A percentile compares a stretch with the other conserved stretches of the same genome.
phyloP scores from a whole-genome alignment of 2,888 invertebrate genomes.

The Phrixothrix hirtus region DNA sequence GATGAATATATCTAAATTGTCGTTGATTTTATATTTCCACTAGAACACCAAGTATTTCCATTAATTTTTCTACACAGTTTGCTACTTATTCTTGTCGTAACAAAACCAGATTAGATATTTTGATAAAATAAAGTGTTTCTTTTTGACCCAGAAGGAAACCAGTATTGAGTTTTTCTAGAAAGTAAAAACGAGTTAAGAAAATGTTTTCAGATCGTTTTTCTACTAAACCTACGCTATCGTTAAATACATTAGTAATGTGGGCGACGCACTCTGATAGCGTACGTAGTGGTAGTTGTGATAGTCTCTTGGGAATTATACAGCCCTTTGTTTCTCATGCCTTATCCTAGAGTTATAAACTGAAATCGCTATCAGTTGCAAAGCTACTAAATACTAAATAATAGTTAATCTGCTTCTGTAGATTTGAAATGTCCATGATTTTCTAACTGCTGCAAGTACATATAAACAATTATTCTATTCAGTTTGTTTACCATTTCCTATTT shows the following conservation, averaged over 20 bases:
- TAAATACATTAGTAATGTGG: conserved; percentile 23
- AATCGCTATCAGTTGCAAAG: conserved; percentile 10
- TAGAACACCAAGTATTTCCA: conserved; percentile 10
- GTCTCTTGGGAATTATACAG: conserved; percentile 17
- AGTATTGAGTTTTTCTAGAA: conserved; percentile 2
- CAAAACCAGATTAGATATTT: conserved; percentile 11
- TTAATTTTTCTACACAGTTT: conserved; percentile 11
- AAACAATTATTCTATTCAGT: no score
- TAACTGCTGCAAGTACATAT: no score
- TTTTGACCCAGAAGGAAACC: not conserved
- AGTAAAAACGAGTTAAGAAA: conserved; percentile 7
- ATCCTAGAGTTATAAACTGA: conserved; percentile 6
- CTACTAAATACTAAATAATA: conserved; percentile 15
- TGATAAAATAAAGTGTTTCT: conserved; percentile 6
- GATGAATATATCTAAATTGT: conserved; percentile 11
- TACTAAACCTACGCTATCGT: conserved; percentile 16
- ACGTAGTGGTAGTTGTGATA: conserved; percentile 21
- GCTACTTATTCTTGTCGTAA: conserved; percentile 12
- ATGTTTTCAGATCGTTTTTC: conserved; percentile 7
- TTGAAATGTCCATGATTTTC: conserved; percentile 10
- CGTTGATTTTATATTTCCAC: conserved; percentile 7
- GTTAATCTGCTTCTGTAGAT: conserved; percentile 5
- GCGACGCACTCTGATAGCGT: conserved; percentile 19
- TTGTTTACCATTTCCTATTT: no score
- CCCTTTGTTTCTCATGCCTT: conserved; percentile 8